Base-by-base conservation (phyloP, 92 coral and sea anemone genomes). In the Zoanthus sansibaricus region DNA sequence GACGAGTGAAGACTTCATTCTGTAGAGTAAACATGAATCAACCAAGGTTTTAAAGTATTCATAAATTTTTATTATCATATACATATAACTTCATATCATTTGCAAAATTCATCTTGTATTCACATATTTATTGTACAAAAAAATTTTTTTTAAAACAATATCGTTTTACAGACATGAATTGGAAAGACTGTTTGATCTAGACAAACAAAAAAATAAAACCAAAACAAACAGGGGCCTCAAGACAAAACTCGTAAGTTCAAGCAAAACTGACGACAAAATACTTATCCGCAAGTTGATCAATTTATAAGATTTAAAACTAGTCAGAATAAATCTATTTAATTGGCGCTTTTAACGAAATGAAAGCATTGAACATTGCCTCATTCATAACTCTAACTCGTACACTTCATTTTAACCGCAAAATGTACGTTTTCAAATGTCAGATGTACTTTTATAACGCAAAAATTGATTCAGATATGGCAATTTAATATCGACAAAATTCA, bases 171-270 rank as follows among this genome's bases (percentile, higher is more conserved):
- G 46, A 76, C 47, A 54, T 52, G 61, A 76, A 13, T 54, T 52
- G 82, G 67, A 76, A 30, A 11, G 52, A 2, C 52, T 76, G 49
- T 48, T 76, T 30, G 68, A 9, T 52, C 67, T 21, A 42, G 6
- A 33, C 82, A 76, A 76, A 76, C 67, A 76, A 13, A 76, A 52
- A 18, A 44, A 76, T 51, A 76, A 14, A 30, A 20, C 4, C 78
- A 54, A 76, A 76, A 16, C 12, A 52, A 76, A 76, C 48, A 76
- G 32, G 31, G 8, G 48, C 33, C 82, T 25, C 4, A 37, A 37
- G 42, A 4, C 42, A 37, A 2, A 37, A 37, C 42, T 37, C 42
- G 4, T 1, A 37, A 31, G 13, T 32, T 76, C 48, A 48, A 25
- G 20, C 6, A 13, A 76, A 12, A 12, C 25, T 25, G 1, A 48